phyloP scores from a whole-genome alignment of 2,797 vertebrate species.

The Oreochromis grahami region DNA sequence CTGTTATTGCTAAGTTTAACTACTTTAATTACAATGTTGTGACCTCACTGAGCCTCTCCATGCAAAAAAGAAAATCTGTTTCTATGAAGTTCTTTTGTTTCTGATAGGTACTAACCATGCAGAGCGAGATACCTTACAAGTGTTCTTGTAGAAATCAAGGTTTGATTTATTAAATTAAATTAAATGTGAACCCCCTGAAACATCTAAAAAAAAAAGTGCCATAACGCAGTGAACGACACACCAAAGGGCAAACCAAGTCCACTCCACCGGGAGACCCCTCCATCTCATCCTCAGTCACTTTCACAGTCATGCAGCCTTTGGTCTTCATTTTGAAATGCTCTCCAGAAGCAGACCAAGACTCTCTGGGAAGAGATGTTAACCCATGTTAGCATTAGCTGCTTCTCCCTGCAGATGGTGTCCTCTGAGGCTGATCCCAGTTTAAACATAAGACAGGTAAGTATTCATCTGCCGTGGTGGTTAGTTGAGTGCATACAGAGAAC shows the following conservation, averaged over 20 bases:
- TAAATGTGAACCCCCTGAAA: too few species aligned
- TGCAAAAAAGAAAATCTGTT: background rate
- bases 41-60: background rate
- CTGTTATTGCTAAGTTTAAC: background rate
- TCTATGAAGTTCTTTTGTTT: background rate
- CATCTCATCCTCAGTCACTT: too few species aligned
- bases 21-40: background rate
- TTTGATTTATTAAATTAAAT: too few species aligned
- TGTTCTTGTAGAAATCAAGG: too few species aligned
- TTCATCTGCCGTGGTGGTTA: background rate
- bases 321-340: too few species aligned
- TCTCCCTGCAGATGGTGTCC: too few species aligned
- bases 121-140: background rate
- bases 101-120: background rate
- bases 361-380: too few species aligned
- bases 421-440: background rate
- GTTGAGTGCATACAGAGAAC: background rate
- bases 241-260: background rate
- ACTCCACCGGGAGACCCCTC: background rate
- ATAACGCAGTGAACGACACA: too few species aligned
- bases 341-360: too few species aligned
- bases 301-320: too few species aligned
- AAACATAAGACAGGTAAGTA: background rate
- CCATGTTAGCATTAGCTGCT: too few species aligned
- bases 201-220: too few species aligned